A percentile compares a stretch with the other conserved stretches of the same genome.
phyloP scores from a whole-genome alignment of 1,140 invertebrate genomes.

The Coptotermes formosanus region DNA sequence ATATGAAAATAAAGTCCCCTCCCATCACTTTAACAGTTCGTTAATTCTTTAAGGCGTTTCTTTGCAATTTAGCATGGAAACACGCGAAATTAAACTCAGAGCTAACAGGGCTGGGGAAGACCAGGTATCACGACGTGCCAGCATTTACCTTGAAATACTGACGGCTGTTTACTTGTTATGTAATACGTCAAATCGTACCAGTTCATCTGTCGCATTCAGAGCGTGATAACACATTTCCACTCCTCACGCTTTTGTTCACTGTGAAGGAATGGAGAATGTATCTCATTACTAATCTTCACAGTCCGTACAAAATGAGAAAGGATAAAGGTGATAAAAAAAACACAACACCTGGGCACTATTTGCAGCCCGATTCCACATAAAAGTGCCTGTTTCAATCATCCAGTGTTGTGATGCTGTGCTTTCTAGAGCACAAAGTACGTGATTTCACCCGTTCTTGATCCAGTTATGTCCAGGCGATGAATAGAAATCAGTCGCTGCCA shows the following conservation, averaged over 20 bases:
- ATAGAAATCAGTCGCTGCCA: background rate
- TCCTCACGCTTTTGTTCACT: background rate
- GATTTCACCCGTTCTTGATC: background rate
- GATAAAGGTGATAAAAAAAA: background rate
- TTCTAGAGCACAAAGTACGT: constrained; percentile 1
- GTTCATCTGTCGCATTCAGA: background rate
- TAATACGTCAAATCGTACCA: background rate
- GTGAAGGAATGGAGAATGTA: background rate
- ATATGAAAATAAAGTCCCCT: no score
- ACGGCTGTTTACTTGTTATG: background rate
- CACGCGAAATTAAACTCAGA: no score
- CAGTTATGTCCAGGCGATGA: background rate
- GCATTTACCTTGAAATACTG: background rate
- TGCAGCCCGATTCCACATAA: background rate
- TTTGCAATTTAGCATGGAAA: no score
- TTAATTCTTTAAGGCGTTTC: no score
- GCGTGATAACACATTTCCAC: no score
- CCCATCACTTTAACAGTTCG: no score
- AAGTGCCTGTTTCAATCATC: background rate
- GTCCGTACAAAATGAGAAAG: background rate
- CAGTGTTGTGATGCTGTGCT: constrained; percentile 10
- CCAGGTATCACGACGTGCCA: no score
- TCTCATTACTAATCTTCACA: background rate
- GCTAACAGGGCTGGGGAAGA: no score
- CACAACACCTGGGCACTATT: background rate